A percentile compares a stretch with the other conserved stretches of the same genome.
Conservation (phyloP, 1,140 invertebrate species). For the Hycleus phaleratus region DNA sequence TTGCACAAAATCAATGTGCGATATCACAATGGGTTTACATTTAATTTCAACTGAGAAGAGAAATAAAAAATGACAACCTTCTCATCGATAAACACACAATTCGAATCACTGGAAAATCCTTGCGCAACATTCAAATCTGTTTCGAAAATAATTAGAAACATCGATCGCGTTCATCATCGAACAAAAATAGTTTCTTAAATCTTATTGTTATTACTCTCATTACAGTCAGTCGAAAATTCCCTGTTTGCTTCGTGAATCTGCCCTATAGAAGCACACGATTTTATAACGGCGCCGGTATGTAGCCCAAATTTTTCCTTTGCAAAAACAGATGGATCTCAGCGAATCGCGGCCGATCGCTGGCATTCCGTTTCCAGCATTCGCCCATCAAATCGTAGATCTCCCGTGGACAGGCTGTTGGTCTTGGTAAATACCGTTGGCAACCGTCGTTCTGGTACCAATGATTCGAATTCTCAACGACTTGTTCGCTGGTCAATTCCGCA, state of each 20-base stretch:
- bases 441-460: conserved; percentile 52
- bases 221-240: background rate
- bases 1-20: conserved; percentile 24
- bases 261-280: background rate
- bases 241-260: background rate
- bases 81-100: background rate
- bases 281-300: conserved; percentile 44
- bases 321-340: conserved; percentile 81
- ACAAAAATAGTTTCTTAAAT: background rate
- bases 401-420: conserved; percentile 72
- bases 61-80: background rate
- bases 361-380: conserved; percentile 81
- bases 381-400: conserved; percentile 85
- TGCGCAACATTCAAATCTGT: background rate
- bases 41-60: conserved; percentile 3
- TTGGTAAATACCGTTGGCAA: conserved; percentile 57
- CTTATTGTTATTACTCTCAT: background rate
- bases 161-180: background rate
- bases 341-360: conserved; percentile 72
- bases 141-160: background rate
- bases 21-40: conserved; percentile 28
- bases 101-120: background rate
- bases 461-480: conserved; percentile 66
- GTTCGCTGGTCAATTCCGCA: conserved; percentile 64
- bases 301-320: conserved; percentile 74